Evolutionary conservation across 1,140 invertebrate species (phyloP).

Genomic region (Drosophila busckii): DNA sequence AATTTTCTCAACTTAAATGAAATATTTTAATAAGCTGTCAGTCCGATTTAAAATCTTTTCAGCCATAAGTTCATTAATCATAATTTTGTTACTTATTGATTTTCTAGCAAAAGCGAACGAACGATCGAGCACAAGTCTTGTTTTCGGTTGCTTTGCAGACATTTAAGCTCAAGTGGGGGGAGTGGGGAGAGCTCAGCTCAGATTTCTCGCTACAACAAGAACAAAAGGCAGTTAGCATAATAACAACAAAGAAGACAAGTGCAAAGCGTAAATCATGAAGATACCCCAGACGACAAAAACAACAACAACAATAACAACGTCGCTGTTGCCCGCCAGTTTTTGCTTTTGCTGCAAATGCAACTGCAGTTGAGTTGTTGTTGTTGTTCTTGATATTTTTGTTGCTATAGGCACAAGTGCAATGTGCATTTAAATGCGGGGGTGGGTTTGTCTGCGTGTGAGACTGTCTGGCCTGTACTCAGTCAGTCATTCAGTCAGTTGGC

Average conservation of each 20-base stretch:
- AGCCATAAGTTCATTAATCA: conserved; percentile 43
- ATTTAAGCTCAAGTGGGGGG: neutral
- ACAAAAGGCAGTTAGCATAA: conserved; percentile 71
- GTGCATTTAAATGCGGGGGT: conserved; percentile 10
- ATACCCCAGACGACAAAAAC: conserved; percentile 58
- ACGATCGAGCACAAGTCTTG: conserved; percentile 28
- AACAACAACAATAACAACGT: conserved; percentile 11
- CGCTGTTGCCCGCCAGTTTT: conserved; percentile 26
- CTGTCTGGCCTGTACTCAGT: conserved; percentile 30
- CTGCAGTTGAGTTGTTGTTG: neutral
- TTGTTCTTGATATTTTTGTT: conserved; percentile 8
- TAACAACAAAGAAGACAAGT: conserved; percentile 62
- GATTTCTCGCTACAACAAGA: conserved; percentile 34
- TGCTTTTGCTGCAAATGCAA: conserved; percentile 1
- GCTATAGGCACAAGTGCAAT: conserved; percentile 12
- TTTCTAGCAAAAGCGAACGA: conserved; percentile 16
- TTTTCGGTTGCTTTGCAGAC: neutral
- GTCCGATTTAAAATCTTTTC: conserved; percentile 15
- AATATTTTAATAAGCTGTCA: too few species aligned
- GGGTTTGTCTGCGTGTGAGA: conserved; percentile 5
- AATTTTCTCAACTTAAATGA: too few species aligned
- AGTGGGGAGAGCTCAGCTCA: neutral
- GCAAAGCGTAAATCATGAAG: conserved; percentile 65
- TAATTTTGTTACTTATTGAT: conserved; percentile 22
- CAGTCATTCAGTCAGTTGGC: conserved; percentile 3